Base-by-base conservation (phyloP, 2,113 vertebrate species). In the Lates calcarifer region DNA sequence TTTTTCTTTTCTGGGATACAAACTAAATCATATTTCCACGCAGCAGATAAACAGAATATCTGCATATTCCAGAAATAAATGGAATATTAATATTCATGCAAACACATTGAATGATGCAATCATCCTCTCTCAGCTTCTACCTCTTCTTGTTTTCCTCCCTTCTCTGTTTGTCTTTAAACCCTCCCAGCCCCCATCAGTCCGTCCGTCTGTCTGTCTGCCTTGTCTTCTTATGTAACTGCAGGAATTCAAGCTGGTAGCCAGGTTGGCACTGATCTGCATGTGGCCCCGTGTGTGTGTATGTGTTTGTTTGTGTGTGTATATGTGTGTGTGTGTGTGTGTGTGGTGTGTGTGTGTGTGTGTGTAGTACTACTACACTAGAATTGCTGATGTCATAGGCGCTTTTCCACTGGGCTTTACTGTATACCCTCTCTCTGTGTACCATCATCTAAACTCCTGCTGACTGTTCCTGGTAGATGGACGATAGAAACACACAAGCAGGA, bases 221-320 rank as follows among this genome's bases (percentile, higher is more conserved):
- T 35, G 60, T 78, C 55, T 60, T 12, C 28, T 91, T 90, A 90
- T 49, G 73, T 84, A 91, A 91, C 62, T 22, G 72, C 6, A 67
- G 75, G 66, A 81, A 79, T 73, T 85, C 41, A 60, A 82, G 83
- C 88, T 70, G 83, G 68, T 74, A 5, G 77, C 81, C 85, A 88
- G 82, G 75, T 82, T 89, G 81, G 78, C 87, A 74, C 60, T 49
- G 74, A 76, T 65, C 74, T 66, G 74, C 18, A n/a, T 77, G 72
- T 82, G 71, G 75, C 22, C 31, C 10, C 68, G 77, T 62, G 55
- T 45, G 55, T 64, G 56, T 33, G 55, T 45, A 64, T 71, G 58
- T 63, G 71, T 45, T 37, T 66, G 55, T 29, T 29, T 57, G 62
- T 67, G 58, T 58, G 41, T 17, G 14, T 43, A n/a, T n/a, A n/a